These are phyloP conservation scores for Wiebesia pumilae DNA, from an alignment of 1,140 invertebrate genomes.

Conservation along the genomic window DNA sequence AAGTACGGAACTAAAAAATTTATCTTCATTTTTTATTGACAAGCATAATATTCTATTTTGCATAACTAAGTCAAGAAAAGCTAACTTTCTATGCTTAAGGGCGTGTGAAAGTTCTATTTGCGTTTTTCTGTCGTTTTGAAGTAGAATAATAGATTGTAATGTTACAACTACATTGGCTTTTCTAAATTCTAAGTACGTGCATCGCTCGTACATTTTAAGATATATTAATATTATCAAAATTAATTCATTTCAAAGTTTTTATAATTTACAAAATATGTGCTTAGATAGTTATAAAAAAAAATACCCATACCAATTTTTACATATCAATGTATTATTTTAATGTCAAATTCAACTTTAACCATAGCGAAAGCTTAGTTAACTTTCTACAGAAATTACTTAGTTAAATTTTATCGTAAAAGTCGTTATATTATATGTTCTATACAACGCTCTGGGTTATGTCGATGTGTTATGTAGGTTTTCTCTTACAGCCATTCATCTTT, in stretches of 20 bases:
- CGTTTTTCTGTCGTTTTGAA: neutral
- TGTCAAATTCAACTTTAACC: neutral
- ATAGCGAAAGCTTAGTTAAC: neutral
- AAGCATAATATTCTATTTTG: no score
- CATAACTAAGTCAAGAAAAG: neutral
- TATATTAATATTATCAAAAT: neutral
- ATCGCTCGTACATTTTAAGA: no score
- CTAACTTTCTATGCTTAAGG: neutral
- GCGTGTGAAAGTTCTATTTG: neutral
- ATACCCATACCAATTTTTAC: neutral
- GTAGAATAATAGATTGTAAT: neutral
- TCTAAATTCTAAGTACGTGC: neutral
- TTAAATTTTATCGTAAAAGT: slow-evolving; percentile 13
- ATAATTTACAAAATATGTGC: neutral
- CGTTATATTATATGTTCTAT: neutral
- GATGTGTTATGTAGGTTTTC: slow-evolving; percentile 1
- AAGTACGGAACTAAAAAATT: no score
- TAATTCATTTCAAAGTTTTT: neutral
- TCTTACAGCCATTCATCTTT: neutral
- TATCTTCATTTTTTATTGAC: no score
- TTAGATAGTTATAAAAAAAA: neutral
- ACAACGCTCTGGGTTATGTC: neutral
- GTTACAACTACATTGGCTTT: neutral
- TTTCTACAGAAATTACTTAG: neutral
- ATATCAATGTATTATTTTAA: neutral